A percentile compares a stretch with the other conserved stretches of the same genome.
Conservation (phyloP, 1,140 invertebrate species). For the Mamestra configurata region DNA sequence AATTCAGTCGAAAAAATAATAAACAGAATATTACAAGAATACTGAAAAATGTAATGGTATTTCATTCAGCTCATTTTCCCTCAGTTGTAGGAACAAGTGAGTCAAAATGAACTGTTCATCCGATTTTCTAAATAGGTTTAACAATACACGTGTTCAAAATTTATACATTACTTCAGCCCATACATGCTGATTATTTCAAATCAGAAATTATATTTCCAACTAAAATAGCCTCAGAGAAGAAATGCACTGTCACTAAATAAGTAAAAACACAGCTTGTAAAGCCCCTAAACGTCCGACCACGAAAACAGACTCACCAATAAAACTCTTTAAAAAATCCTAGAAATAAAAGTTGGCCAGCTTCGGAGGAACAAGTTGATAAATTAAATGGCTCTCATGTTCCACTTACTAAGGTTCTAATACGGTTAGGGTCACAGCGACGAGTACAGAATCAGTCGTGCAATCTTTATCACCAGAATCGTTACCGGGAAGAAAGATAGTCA, state of each 20-base stretch:
- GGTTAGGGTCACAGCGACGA: slow-evolving; percentile 60
- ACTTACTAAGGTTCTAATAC: slow-evolving; percentile 56
- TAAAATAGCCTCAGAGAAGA: no score
- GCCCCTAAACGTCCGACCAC: neutral
- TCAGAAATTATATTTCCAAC: no score
- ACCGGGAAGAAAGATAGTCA: slow-evolving; percentile 64
- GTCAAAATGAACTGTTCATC: no score
- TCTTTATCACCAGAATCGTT: slow-evolving; percentile 69
- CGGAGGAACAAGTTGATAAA: slow-evolving; percentile 45
- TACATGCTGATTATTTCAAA: no score
- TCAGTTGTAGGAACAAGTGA: no score
- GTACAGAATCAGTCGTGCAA: slow-evolving; percentile 73
- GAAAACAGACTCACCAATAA: neutral
- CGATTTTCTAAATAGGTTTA: no score
- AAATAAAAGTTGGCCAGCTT: slow-evolving; percentile 22
- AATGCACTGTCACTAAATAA: no score
- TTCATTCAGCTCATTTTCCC: no score
- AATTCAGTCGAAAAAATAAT: neutral
- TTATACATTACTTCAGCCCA: no score
- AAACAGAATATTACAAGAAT: no score
- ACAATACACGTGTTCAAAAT: no score
- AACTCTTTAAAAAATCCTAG: slow-evolving; percentile 21
- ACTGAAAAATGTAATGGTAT: no score
- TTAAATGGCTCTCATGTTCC: slow-evolving; percentile 61
- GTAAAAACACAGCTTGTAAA: neutral